A percentile compares a stretch with the other conserved stretches of the same genome.
Conservation (phyloP, 2,797 vertebrate genomes). For the Halcyon badia region DNA sequence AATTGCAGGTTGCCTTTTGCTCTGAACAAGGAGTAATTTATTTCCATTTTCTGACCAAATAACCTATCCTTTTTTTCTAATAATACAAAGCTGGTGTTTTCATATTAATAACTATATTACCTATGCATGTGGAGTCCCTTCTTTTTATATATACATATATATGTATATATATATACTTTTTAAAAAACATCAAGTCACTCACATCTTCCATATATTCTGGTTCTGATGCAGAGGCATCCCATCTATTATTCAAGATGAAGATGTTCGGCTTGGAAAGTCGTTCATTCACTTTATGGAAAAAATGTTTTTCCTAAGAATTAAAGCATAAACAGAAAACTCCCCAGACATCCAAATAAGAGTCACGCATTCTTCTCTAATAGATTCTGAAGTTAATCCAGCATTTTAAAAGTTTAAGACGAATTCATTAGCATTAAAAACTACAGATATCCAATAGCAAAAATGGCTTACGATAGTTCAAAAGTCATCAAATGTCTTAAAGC, state of each 20-base stretch:
- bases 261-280: constrained; percentile 97
- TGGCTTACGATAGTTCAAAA: background rate
- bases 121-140: background rate
- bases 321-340: constrained; percentile 9
- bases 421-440: background rate
- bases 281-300: constrained; percentile 98
- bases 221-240: constrained; percentile 97
- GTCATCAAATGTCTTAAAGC: background rate
- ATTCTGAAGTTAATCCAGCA: background rate
- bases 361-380: background rate
- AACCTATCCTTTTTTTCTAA: background rate
- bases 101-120: background rate
- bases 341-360: background rate
- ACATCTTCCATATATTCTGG: constrained; percentile 99
- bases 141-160: background rate
- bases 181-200: constrained; percentile 74
- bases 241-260: constrained; percentile 98
- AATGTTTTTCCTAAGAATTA: constrained; percentile 93
- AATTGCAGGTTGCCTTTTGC: background rate
- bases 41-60: background rate
- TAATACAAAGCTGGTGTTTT: background rate
- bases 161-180: background rate
- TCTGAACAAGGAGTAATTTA: background rate
- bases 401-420: background rate
- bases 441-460: background rate